A percentile compares a stretch with the other conserved stretches of the same genome.
These are phyloP conservation scores for Sceliomorpha sp. DNA, from an alignment of 2,888 invertebrate species.

Conservation along the genomic window DNA sequence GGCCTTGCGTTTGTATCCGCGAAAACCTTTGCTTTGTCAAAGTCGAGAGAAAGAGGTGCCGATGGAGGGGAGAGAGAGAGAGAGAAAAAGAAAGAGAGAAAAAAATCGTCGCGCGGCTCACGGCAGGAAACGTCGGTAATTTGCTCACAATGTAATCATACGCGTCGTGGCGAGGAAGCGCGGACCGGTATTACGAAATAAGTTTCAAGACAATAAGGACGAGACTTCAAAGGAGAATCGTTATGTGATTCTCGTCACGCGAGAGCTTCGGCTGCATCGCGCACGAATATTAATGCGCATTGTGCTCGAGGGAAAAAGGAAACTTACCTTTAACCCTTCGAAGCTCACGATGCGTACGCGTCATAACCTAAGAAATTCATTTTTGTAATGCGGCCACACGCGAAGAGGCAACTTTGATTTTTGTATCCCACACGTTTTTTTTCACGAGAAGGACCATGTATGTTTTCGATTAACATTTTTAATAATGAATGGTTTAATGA, in stretches of 20 bases:
- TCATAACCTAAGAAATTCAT: slow-evolving; percentile 36
- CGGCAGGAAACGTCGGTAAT: slow-evolving; percentile 39
- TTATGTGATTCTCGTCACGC: slow-evolving; percentile 48
- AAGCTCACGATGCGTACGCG: slow-evolving; percentile 32
- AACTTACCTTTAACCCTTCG: slow-evolving; percentile 49
- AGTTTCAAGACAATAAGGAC: slow-evolving; percentile 38
- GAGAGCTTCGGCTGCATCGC: slow-evolving; percentile 40
- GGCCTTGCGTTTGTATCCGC: background rate
- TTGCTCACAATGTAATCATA: slow-evolving; percentile 52
- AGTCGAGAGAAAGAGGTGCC: no score
- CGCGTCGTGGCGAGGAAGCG: slow-evolving; percentile 37
- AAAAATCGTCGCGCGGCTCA: slow-evolving; percentile 30
- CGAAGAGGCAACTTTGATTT: slow-evolving; percentile 8
- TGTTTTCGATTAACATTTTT: no score
- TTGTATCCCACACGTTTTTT: no score
- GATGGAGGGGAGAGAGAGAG: no score
- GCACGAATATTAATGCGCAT: slow-evolving; percentile 49
- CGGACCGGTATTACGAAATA: slow-evolving; percentile 51
- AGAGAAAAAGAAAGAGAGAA: slow-evolving; percentile 16
- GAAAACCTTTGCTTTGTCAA: background rate
- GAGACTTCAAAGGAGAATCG: slow-evolving; percentile 39
- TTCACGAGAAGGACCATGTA: no score
- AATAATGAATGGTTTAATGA: no score
- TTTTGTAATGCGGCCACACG: slow-evolving; percentile 9
- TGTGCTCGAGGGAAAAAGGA: slow-evolving; percentile 40